phyloP scores from a whole-genome alignment of 1,140 invertebrate genomes.

The Armadillidium nasatum region DNA sequence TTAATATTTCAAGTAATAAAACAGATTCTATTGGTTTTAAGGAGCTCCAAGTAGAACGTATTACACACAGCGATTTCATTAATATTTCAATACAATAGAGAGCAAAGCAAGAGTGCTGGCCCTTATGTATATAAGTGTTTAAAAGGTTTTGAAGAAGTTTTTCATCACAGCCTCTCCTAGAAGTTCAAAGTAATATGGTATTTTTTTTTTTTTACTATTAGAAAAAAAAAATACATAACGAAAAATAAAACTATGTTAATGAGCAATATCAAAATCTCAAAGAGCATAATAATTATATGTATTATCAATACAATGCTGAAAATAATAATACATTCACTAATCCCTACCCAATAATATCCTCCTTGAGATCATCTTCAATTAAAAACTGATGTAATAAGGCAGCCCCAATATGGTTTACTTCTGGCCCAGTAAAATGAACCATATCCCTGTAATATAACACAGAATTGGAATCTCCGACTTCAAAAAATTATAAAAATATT shows the following conservation, averaged over 20 bases:
- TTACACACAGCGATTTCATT: not conserved
- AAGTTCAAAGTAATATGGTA: not conserved
- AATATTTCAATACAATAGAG: not conserved
- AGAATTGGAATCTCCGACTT: not conserved
- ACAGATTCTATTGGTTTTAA: not conserved
- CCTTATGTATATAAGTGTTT: not conserved
- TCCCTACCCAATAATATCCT: not conserved
- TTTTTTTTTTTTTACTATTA: not conserved
- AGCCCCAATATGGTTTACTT: not conserved
- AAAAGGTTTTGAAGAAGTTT: not conserved
- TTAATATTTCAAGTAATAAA: not conserved
- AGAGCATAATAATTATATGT: not conserved
- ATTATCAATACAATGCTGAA: not conserved
- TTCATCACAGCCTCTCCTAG: not conserved
- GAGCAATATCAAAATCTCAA: not conserved
- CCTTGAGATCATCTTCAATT: not conserved
- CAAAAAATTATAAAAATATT: not conserved
- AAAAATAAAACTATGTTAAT: not conserved
- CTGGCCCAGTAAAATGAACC: not conserved
- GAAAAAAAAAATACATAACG: not conserved
- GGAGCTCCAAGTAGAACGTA: not conserved
- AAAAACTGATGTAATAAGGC: not conserved
- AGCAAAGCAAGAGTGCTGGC: not conserved
- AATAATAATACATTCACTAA: not conserved
- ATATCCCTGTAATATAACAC: not conserved